These are phyloP conservation scores for Tribolium castaneum DNA, from an alignment of 1,140 invertebrate species.

Conservation along the genomic window DNA sequence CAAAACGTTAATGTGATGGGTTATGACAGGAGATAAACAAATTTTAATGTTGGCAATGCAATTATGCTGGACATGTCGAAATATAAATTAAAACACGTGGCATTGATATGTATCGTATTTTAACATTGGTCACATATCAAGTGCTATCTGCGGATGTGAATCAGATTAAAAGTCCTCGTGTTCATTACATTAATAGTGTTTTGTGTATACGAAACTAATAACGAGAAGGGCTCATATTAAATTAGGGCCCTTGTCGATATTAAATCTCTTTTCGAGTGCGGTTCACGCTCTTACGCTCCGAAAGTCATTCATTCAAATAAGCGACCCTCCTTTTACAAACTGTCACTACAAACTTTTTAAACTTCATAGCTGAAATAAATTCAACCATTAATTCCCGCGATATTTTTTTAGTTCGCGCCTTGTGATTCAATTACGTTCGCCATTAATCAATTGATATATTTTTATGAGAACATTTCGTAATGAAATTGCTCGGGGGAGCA, in stretches of 20 bases:
- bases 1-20: slow-evolving; percentile 24
- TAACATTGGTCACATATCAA: slow-evolving; percentile 32
- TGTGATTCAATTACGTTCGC: slow-evolving; percentile 60
- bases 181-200: slow-evolving; percentile 60
- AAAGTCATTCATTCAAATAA: slow-evolving; percentile 59
- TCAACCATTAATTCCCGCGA: slow-evolving; percentile 57
- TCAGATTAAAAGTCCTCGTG: slow-evolving; percentile 54
- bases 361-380: slow-evolving; percentile 61
- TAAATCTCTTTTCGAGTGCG: slow-evolving; percentile 58
- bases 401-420: slow-evolving; percentile 61
- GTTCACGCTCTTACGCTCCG: slow-evolving; percentile 52
- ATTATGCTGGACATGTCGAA: slow-evolving; percentile 29
- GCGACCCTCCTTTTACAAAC: slow-evolving; percentile 56
- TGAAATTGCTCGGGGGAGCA: slow-evolving; percentile 54
- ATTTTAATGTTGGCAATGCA: slow-evolving; percentile 31
- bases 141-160: slow-evolving; percentile 38
- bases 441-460: slow-evolving; percentile 62
- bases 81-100: slow-evolving; percentile 41
- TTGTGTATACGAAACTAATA: slow-evolving; percentile 61
- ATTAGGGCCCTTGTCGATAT: slow-evolving; percentile 59
- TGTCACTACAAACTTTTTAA: slow-evolving; percentile 62
- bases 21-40: slow-evolving; percentile 33
- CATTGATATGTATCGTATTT: slow-evolving; percentile 28
- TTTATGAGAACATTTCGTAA: slow-evolving; percentile 59
- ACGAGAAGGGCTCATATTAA: slow-evolving; percentile 59